Evolutionary conservation across 2,888 invertebrate species (phyloP).

Genomic region (Stenolophus ochropezus): DNA sequence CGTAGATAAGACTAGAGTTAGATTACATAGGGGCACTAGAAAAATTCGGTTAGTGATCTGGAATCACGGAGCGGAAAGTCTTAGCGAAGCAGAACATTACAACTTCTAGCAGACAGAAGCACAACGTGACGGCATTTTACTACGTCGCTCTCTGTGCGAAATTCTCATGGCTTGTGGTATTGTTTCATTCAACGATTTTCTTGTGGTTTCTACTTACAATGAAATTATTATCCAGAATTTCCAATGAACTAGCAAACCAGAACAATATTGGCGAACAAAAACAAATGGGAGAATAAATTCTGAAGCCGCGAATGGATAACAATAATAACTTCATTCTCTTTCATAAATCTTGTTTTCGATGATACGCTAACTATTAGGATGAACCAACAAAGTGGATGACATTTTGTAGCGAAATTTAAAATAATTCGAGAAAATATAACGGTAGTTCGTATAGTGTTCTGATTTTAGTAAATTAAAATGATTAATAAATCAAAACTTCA

Average conservation of each 20-base stretch:
- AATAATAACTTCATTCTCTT: not conserved
- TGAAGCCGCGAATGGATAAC: not conserved
- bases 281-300: not conserved
- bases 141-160: not conserved
- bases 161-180: not conserved
- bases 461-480: too few relatives aligned
- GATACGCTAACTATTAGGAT: too few relatives aligned
- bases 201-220: not conserved
- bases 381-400: too few relatives aligned
- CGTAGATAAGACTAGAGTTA: not conserved
- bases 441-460: too few relatives aligned
- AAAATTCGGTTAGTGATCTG: not conserved
- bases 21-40: not conserved
- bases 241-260: not conserved
- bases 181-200: not conserved
- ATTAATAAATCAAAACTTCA: too few relatives aligned
- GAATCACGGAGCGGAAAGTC: not conserved
- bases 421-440: too few relatives aligned
- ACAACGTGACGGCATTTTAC: not conserved
- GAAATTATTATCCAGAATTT: not conserved
- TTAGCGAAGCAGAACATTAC: not conserved
- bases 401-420: too few relatives aligned
- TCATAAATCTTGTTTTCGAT: too few relatives aligned
- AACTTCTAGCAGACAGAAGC: not conserved
- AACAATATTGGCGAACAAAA: not conserved